Base-by-base conservation (phyloP, 2,888 invertebrate species). In the Zygaena filipendulae region DNA sequence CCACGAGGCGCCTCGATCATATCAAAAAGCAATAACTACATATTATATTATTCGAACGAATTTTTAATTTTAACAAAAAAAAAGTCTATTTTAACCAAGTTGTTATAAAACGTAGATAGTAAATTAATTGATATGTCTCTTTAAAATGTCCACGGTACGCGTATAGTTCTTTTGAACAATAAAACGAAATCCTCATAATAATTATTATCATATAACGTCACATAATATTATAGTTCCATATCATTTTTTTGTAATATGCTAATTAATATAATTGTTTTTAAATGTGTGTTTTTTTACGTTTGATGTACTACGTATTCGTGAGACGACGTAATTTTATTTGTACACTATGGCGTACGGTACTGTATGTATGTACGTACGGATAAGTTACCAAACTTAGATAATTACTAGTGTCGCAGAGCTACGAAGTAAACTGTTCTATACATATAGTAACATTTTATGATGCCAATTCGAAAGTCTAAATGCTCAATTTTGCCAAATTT, bases 401-500 rank as follows among this genome's bases (percentile, higher is more conserved):
- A 64, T 52, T 54, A 52, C 67, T 63, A 60, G 60, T 59, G 59
- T 55, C 52, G 52, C 62, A 61, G 59, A 59, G 59, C 69, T 67
- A 58, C 64, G 49, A 60, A 62, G 63, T 62, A 46, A 57, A 59
- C 49, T 56, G 45, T 59, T 63, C 62, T 61, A 54, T 43, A 51
- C 49, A 45, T 53, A n/a, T n/a, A n/a, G 57, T 64, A 61, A 60
- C 53, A 44, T 57, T 59, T 58, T 63, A 62, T 60, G 59, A 71
- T 64, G 70, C 74, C 71, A 74, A 74, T 69, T 55, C 5, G 57
- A 68, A 66, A 61, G 69, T 70, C 64, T 67, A 62, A 64, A 77
- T 79, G 79, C 79, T 79, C 79, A 79, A 79, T 77, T 70, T 77
- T 77, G 79, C 79, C 79, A 79, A 79, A 79, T 72, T 74, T 63